Conservation (phyloP, 1,140 invertebrate species). For the Danaus plexippus region DNA sequence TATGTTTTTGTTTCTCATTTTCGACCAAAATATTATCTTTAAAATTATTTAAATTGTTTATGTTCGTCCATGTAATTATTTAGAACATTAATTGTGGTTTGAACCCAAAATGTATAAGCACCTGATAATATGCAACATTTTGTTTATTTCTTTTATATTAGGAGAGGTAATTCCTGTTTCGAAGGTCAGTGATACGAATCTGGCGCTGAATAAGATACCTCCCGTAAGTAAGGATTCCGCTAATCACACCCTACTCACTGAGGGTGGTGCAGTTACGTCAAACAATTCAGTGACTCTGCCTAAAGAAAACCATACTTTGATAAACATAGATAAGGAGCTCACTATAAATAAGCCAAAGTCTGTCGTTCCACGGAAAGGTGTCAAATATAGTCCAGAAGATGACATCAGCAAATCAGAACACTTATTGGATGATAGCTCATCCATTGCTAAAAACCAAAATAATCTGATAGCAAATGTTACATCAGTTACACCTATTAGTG, state of each 20-base stretch:
- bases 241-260: constrained; percentile 29
- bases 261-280: constrained; percentile 34
- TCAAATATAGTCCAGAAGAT: constrained; percentile 18
- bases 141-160: constrained; percentile 23
- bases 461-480: no score
- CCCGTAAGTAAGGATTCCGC: constrained; percentile 21
- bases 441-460: no score
- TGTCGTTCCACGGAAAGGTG: constrained; percentile 42
- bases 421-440: no score
- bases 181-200: constrained; percentile 1
- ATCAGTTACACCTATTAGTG: no score
- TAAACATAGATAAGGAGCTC: constrained; percentile 35
- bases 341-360: constrained; percentile 36
- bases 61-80: constrained; percentile 5
- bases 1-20: no score
- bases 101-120: constrained; percentile 26
- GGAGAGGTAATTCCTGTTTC: constrained; percentile 10
- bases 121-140: constrained; percentile 25
- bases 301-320: constrained; percentile 29
- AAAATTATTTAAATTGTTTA: constrained; percentile 12
- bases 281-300: constrained; percentile 25
- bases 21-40: background rate
- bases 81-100: no score
- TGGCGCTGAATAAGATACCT: constrained; percentile 2
- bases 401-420: background rate